Base-by-base conservation (phyloP, 2,888 invertebrate genomes). In the Neoaliturus tenellus region DNA sequence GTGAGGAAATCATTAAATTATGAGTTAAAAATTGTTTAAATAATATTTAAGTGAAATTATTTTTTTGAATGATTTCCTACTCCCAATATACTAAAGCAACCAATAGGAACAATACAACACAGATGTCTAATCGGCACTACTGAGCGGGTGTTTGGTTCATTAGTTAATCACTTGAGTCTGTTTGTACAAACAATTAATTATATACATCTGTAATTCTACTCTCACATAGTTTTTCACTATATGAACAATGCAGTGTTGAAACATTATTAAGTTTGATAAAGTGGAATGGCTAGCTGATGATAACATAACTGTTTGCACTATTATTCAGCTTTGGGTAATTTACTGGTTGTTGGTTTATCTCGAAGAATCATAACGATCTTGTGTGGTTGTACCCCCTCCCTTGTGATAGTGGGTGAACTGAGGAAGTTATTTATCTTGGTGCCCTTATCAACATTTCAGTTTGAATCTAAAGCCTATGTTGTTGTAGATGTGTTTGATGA, bases 391-490 rank as follows among this genome's bases (percentile, higher is more conserved):
- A 28, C 14, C 28, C 28, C 62, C 12, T 14, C 14, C 28, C 28
- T 31, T 14, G 62, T 31, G 62, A 62, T 62, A 62, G 62, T 62
- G 62, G 28, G 23, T 5, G 14, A 62, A 62, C 28, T 20, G 62
- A 62, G 62, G 62, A 62, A 28, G 62, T 62, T 14, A 28, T 28
- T 62, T 62, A 62, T 62, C 62, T 62, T 62, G 20, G 28, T 8
- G 62, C 62, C 62, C 62, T 62, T 62, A 62, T 62, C 62, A 62
- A 14, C 17, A 28, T 28, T 25, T 31, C 31, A 62, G 51, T 20
- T 20, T 3, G 23, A 51, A 17, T 31, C 28, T 62, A 28, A 62
- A 62, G 31, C 62, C 17, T 28, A 17, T 31, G 31, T 28, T 62
- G 20, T 23, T 2, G 2, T 51, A 23, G 5, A 51, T 51, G 51